A percentile compares a stretch with the other conserved stretches of the same genome.
Evolutionary conservation across 2,797 vertebrate species (phyloP).

Genomic region (Periophthalmus magnuspinnatus): DNA sequence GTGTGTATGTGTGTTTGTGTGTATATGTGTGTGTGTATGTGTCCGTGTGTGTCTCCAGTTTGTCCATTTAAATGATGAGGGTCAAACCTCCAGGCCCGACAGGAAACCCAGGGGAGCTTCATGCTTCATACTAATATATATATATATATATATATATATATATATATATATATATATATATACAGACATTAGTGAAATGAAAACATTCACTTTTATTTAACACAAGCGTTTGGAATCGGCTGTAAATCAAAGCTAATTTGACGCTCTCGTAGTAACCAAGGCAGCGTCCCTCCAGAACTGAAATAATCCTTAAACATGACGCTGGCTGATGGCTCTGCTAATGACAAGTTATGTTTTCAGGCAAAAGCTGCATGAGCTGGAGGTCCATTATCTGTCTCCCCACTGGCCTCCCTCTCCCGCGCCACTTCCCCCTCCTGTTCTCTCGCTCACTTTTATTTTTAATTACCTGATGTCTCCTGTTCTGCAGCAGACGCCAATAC

Average conservation of each 20-base stretch:
- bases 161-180: no score
- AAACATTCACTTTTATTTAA: not conserved
- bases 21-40: no score
- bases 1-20: no score
- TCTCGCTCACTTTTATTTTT: conserved; percentile 70
- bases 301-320: conserved; percentile 40
- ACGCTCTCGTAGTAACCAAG: conserved; percentile 9
- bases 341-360: conserved; percentile 67
- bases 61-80: no score
- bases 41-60: no score
- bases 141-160: no score
- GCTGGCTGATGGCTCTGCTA: conserved; percentile 51
- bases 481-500: conserved; percentile 65
- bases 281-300: conserved; percentile 25
- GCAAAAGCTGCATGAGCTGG: conserved; percentile 58
- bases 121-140: no score
- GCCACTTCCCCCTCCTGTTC: conserved; percentile 38
- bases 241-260: conserved; percentile 22
- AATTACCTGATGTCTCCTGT: conserved; percentile 77
- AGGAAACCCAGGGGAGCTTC: no score
- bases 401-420: conserved; percentile 52
- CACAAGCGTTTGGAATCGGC: not conserved
- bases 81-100: no score
- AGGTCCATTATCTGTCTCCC: conserved; percentile 61
- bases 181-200: no score